These are phyloP conservation scores for Sthenelais limicola DNA, from an alignment of 2,888 invertebrate species.

Conservation along the genomic window DNA sequence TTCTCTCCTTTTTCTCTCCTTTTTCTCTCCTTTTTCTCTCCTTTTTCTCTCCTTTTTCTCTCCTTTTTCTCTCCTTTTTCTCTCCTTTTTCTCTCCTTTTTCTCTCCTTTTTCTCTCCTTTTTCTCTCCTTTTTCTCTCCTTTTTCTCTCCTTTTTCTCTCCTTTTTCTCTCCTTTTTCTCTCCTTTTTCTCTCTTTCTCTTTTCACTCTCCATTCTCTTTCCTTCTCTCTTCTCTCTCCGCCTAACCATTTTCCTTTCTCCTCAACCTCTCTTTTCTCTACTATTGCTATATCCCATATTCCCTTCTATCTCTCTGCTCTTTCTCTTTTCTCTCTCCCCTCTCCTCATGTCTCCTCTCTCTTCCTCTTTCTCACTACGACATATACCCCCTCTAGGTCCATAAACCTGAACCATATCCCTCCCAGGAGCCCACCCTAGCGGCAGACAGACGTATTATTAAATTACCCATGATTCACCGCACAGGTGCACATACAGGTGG, in stretches of 20 bases:
- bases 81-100: too few relatives aligned
- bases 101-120: too few relatives aligned
- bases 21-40: too few relatives aligned
- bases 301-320: background rate
- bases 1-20: too few relatives aligned
- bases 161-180: background rate
- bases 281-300: background rate
- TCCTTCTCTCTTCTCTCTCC: background rate
- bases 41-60: too few relatives aligned
- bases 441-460: too few relatives aligned
- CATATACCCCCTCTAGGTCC: background rate
- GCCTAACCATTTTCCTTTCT: slow-evolving; percentile 3
- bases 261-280: background rate
- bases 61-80: too few relatives aligned
- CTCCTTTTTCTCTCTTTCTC: background rate
- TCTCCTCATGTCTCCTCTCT: background rate
- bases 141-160: background rate
- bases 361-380: background rate
- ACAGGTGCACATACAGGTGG: too few relatives aligned
- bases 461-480: too few relatives aligned
- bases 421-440: too few relatives aligned
- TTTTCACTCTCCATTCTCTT: background rate
- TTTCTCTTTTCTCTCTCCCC: background rate
- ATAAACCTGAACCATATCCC: too few relatives aligned
- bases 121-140: too few relatives aligned